A percentile compares a stretch with the other conserved stretches of the same genome.
phyloP scores from a whole-genome alignment of 2,113 vertebrate species.

The Hylia prasina region DNA sequence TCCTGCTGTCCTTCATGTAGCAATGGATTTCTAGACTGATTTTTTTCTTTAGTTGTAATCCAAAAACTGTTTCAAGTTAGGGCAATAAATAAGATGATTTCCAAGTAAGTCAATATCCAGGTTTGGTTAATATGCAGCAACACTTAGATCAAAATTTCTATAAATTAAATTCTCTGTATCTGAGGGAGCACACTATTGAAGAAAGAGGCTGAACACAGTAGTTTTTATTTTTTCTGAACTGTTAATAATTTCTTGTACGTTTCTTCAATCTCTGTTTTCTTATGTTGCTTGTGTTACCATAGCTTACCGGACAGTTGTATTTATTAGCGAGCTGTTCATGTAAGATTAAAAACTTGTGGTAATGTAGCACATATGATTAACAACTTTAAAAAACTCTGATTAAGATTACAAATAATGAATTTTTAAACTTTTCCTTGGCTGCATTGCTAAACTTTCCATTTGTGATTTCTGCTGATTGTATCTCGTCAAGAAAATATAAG shows the following conservation, averaged over 20 bases:
- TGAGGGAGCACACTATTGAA: neutral
- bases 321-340: neutral
- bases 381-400: neutral
- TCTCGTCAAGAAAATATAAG: neutral
- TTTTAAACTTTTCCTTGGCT: neutral
- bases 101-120: neutral
- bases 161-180: neutral
- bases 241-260: neutral
- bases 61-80: neutral
- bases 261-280: neutral
- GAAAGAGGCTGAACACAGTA: neutral
- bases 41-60: neutral
- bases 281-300: neutral
- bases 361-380: neutral
- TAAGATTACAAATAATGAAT: neutral
- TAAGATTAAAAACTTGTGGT: neutral
- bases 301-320: rapidly evolving
- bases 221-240: neutral
- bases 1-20: neutral
- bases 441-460: neutral
- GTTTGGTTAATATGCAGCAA: neutral
- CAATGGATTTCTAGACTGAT: neutral
- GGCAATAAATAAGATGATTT: neutral
- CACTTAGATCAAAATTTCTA: neutral
- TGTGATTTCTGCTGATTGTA: neutral